Evolutionary conservation across 2,113 vertebrate species (phyloP).

Genomic region (Cyrtonyx montezumae): DNA sequence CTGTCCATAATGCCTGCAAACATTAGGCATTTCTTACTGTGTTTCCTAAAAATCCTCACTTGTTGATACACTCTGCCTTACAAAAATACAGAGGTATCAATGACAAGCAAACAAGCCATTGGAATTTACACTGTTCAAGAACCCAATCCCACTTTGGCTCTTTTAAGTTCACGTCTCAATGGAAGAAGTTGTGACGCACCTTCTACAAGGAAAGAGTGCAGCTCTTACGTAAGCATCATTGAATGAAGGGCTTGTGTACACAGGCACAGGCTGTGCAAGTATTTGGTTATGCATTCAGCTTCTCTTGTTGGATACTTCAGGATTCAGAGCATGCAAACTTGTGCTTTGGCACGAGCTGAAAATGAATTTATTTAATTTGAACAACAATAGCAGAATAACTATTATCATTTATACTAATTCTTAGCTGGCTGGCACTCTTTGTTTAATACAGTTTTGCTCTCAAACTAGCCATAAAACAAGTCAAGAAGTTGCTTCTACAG

Average conservation of each 20-base stretch:
- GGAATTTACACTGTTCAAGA: neutral
- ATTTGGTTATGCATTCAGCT: neutral
- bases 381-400: neutral
- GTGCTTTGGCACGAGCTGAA: neutral
- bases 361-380: constrained; percentile 1
- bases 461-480: neutral
- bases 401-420: neutral
- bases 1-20: neutral
- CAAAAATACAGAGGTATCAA: neutral
- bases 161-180: neutral
- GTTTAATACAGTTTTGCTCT: neutral
- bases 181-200: neutral
- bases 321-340: neutral
- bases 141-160: neutral
- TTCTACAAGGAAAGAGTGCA: neutral
- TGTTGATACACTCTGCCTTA: neutral
- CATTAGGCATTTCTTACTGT: neutral
- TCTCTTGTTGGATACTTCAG: neutral
- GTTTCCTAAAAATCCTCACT: neutral
- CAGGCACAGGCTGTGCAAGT: neutral
- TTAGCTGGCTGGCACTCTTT: neutral
- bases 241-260: neutral
- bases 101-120: neutral
- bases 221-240: rapidly evolving
- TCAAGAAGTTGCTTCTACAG: neutral